Evolutionary conservation across 2,888 invertebrate genomes (phyloP).

Genomic region (Hedychridium roseum): DNA sequence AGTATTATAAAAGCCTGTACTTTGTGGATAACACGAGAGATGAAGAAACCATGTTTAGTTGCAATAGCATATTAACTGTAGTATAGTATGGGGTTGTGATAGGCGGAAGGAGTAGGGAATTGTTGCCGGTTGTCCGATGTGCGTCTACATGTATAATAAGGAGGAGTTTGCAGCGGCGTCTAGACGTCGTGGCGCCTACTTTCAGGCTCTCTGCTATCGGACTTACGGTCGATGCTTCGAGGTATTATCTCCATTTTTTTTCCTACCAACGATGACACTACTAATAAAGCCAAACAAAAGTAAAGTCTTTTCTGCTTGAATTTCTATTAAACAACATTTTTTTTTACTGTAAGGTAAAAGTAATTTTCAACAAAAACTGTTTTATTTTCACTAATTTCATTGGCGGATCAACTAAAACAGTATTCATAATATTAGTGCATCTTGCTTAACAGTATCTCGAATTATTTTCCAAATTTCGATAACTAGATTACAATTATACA

Average conservation of each 20-base stretch:
- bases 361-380: neutral
- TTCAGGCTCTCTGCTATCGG: constrained; percentile 40
- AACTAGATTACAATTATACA: no score
- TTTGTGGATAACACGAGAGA: no score
- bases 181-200: constrained; percentile 41
- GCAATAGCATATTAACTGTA: no score
- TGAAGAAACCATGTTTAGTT: no score
- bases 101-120: no score
- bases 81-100: no score
- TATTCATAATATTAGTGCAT: neutral
- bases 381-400: neutral
- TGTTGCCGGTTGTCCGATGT: no score
- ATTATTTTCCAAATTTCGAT: no score
- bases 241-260: no score
- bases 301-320: neutral
- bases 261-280: neutral
- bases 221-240: constrained; percentile 32
- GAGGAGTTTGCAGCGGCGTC: constrained; percentile 34
- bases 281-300: neutral
- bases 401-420: neutral
- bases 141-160: no score
- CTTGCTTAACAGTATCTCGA: no score
- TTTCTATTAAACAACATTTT: neutral
- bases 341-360: neutral
- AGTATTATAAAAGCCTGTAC: no score